Evolutionary conservation across 2,797 vertebrate species (phyloP).

Genomic region (Schizothorax lantsangensis): DNA sequence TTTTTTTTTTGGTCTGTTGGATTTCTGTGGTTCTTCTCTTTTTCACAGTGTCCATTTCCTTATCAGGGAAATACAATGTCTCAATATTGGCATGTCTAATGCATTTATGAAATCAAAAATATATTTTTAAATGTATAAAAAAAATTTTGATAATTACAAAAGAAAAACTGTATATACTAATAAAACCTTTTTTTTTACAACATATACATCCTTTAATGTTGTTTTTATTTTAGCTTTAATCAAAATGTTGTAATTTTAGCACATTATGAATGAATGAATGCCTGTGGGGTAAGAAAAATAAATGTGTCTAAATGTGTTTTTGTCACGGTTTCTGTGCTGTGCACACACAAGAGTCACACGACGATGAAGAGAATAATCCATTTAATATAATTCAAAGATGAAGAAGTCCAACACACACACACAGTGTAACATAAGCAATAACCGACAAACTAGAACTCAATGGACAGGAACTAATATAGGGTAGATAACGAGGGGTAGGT

Average conservation of each 20-base stretch:
- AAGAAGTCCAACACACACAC: too few species aligned
- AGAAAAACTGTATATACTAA: not conserved
- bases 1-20: slow-evolving; percentile 32
- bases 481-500: too few species aligned
- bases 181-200: not conserved
- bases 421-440: too few species aligned
- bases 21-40: slow-evolving; percentile 2
- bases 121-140: not conserved
- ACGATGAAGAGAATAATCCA: too few species aligned
- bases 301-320: not conserved
- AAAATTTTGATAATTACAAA: not conserved
- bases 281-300: not conserved
- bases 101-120: not conserved
- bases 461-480: too few species aligned
- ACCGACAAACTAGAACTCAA: too few species aligned
- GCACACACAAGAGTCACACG: too few species aligned
- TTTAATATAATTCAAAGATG: too few species aligned
- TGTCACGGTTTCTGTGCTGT: too few species aligned
- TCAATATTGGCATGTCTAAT: not conserved
- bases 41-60: too few species aligned
- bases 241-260: not conserved
- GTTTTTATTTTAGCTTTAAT: not conserved
- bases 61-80: not conserved
- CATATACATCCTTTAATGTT: not conserved
- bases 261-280: not conserved